These are phyloP conservation scores for Andrena minutula DNA, from an alignment of 2,888 invertebrate genomes.

Conservation along the genomic window DNA sequence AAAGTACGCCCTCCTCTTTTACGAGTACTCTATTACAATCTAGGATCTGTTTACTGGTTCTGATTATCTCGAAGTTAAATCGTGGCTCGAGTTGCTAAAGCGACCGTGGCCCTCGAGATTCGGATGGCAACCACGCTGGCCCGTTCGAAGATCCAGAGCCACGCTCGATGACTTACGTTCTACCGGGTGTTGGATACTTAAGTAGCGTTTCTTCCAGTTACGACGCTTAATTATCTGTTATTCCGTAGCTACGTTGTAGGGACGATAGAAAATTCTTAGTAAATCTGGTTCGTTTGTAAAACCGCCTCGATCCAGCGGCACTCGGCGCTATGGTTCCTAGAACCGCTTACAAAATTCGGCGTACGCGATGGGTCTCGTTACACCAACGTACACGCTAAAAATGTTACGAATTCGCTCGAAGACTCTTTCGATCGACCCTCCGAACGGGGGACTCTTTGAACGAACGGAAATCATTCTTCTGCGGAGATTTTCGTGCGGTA, in stretches of 20 bases:
- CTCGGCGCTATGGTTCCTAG: constrained; percentile 7
- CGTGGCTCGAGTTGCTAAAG: constrained; percentile 24
- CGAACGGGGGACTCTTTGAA: background rate
- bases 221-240: constrained; percentile 49
- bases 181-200: constrained; percentile 36
- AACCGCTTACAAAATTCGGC: constrained; percentile 62
- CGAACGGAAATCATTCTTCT: background rate
- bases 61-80: constrained; percentile 39
- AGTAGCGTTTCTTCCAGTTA: constrained; percentile 43
- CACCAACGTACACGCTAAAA: background rate
- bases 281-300: constrained; percentile 66
- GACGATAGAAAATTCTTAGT: constrained; percentile 70
- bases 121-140: too few species aligned
- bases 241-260: constrained; percentile 46
- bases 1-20: constrained; percentile 21
- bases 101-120: constrained; percentile 2
- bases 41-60: constrained; percentile 49
- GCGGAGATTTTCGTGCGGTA: background rate
- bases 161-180: constrained; percentile 34
- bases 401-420: constrained; percentile 12
- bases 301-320: constrained; percentile 27
- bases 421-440: background rate
- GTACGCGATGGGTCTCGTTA: background rate
- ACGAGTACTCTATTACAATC: constrained; percentile 22
- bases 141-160: background rate